Conservation (phyloP, 2,797 vertebrate species). For the Tokudaia tokunoshimensis region DNA sequence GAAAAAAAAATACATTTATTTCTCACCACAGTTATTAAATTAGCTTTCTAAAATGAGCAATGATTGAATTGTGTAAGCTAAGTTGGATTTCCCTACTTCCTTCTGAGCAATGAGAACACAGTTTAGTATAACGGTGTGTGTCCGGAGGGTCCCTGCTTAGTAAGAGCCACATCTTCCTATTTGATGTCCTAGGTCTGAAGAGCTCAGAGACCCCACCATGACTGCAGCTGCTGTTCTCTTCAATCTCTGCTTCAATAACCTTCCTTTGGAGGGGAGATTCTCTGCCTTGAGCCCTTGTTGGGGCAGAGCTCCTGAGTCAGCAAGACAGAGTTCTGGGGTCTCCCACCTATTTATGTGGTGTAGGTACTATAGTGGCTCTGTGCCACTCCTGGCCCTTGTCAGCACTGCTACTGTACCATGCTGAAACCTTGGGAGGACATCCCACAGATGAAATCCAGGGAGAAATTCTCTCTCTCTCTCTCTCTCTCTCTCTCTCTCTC, state of each 20-base stretch:
- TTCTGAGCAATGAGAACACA: not conserved
- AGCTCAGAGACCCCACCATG: not conserved
- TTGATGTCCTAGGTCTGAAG: not conserved
- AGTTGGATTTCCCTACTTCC: not conserved
- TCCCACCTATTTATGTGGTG: not conserved
- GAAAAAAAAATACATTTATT: not conserved
- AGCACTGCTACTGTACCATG: not conserved
- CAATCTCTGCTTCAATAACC: not conserved
- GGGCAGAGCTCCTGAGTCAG: not conserved
- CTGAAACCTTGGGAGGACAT: not conserved
- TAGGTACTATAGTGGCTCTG: not conserved
- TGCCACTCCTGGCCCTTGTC: accelerated
- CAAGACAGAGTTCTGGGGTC: too few species aligned
- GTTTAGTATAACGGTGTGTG: not conserved
- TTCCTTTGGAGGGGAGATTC: not conserved
- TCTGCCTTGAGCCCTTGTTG: not conserved
- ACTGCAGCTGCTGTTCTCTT: not conserved
- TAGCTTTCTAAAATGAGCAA: not conserved
- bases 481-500: accelerated
- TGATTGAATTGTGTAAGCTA: not conserved
- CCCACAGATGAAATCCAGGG: too few species aligned
- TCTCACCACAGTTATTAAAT: not conserved
- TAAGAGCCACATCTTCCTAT: not conserved
- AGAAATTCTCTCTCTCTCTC: not conserved
- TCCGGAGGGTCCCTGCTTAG: not conserved